A percentile compares a stretch with the other conserved stretches of the same genome.
Conservation (phyloP, 2,888 invertebrate genomes). For the Neria commutata region DNA sequence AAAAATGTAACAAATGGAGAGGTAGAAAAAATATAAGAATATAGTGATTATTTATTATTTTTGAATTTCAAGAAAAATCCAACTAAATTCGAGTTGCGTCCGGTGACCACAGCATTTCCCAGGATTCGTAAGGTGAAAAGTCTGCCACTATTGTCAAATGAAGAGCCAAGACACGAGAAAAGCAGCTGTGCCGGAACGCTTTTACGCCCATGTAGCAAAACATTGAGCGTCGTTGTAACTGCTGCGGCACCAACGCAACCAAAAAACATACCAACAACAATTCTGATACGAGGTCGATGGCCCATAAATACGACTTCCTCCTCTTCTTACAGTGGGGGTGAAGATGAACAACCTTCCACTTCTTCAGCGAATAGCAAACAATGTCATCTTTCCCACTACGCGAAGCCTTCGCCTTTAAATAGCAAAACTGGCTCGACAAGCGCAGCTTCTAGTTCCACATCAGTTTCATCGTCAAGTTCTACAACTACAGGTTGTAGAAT, state of each 20-base stretch:
- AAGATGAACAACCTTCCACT: constrained; percentile 30
- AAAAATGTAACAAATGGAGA: not conserved
- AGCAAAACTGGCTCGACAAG: constrained; percentile 33
- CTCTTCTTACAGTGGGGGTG: constrained; percentile 17
- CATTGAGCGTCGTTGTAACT: constrained; percentile 49
- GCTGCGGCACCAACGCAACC: constrained; percentile 50
- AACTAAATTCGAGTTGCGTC: not conserved
- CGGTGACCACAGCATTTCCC: constrained; percentile 15
- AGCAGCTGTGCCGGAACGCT: not conserved
- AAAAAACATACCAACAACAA: not conserved
- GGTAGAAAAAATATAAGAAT: too few relatives aligned
- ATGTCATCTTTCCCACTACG: constrained; percentile 20
- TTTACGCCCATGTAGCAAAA: constrained; percentile 37
- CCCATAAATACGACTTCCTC: constrained; percentile 14
- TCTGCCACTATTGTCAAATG: constrained; percentile 31
- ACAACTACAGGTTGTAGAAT: constrained; percentile 34
- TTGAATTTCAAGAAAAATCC: not conserved
- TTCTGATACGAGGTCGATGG: not conserved
- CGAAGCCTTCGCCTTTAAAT: constrained; percentile 9
- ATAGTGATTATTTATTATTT: not conserved
- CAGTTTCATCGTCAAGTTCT: constrained; percentile 26
- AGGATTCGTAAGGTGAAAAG: constrained; percentile 41
- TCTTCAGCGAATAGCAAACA: constrained; percentile 18
- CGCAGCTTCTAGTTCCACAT: constrained; percentile 30
- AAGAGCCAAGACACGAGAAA: constrained; percentile 26